These are phyloP conservation scores for Clamator glandarius DNA, from an alignment of 2,797 vertebrate genomes.

Conservation along the genomic window DNA sequence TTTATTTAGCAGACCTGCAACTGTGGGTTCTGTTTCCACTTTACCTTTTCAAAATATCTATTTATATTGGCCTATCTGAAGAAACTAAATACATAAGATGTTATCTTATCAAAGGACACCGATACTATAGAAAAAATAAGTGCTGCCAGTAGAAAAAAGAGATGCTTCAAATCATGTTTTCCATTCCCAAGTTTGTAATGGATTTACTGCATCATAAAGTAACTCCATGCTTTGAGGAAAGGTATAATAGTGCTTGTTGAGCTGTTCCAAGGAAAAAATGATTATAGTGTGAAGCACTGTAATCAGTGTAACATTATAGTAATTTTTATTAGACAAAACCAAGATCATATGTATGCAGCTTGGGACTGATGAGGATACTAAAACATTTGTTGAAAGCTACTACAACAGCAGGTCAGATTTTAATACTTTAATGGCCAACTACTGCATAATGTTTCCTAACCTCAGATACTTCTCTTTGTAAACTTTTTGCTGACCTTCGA, in stretches of 20 bases:
- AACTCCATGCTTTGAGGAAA: neutral
- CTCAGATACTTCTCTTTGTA: conserved; percentile 22
- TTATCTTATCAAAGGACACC: neutral
- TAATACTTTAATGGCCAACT: conserved; percentile 27
- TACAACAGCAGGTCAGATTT: conserved; percentile 19
- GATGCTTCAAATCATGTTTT: neutral
- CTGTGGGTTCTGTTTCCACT: neutral
- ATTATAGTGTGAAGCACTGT: neutral
- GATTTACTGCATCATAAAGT: neutral
- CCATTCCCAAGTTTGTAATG: neutral
- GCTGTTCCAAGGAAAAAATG: neutral
- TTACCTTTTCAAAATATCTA: neutral
- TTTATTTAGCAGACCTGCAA: neutral
- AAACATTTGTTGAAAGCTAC: neutral
- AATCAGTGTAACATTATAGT: neutral
- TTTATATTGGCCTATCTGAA: neutral
- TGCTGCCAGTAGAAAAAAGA: neutral
- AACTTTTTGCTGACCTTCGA: conserved; percentile 54
- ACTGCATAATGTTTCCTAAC: conserved; percentile 22
- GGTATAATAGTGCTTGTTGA: neutral
- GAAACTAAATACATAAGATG: neutral
- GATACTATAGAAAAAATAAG: neutral
- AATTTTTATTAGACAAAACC: conserved; percentile 22
- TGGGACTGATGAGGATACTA: neutral
- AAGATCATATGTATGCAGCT: neutral